Evolutionary conservation across 1,140 invertebrate genomes (phyloP), one percentile per base, ranked within the genome.

Genomic region (Aphelinus atriplicis): DNA sequence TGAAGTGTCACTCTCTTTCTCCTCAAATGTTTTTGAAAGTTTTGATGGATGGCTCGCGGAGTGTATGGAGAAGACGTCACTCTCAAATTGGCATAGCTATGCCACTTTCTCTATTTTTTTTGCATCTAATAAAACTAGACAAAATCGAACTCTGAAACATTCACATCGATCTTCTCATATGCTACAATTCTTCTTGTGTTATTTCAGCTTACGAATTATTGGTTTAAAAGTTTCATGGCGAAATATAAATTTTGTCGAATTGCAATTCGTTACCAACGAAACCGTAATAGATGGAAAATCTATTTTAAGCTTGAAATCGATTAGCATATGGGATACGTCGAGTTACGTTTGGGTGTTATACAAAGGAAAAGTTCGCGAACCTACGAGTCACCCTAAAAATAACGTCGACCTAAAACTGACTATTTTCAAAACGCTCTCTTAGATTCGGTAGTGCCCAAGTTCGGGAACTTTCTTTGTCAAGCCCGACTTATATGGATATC

Each of bases 341-440:
- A 26, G 0, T 26, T 26, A 26, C 26, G 3, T 55, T 51, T 2
- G 50, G 53, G 45, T 53, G n/a, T 26, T 47, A 6, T 9, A 58
- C 71, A 48, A 73, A 51, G 63, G 55, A 68, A 62, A 68, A 69
- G 65, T 56, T 1, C 9, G 46, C 47, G 65, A 74, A 56, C 58
- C 50, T 68, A 68, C 73, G 58, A 74, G 58, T 57, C 53, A 51
- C 73, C 73, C 66, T 74, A 74, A 74, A 69, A 74, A 74, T 74
- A 74, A 68, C 73, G 10, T 42, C 66, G 73, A 68, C 73, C 73
- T 69, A 63, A 68, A 74, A 73, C 2, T 62, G 65, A 53, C 48
- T 68, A 62, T 62, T 61, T 61, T 62, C 56, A 67, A 61, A 2
- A 2, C 64, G n/a, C 56, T 10, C 4, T 43, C 3, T 48, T 73